A percentile compares a stretch with the other conserved stretches of the same genome.
phyloP scores from a whole-genome alignment of 1,140 invertebrate genomes.

The Caligus rogercresseyi region DNA sequence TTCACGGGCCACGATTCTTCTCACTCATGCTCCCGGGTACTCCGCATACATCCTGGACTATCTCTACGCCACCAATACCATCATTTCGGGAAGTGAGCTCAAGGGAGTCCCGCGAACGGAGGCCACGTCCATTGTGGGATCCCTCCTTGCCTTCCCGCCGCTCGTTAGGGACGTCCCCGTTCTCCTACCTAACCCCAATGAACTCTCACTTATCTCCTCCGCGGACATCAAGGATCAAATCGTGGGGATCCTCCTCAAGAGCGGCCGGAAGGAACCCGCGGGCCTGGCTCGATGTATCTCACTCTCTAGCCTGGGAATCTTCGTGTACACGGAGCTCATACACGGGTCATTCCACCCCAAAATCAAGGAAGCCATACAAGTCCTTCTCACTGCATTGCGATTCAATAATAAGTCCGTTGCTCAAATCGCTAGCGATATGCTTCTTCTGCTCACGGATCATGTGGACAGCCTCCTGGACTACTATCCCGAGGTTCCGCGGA shows the following conservation, averaged over 20 bases:
- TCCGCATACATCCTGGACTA: constrained; percentile 72
- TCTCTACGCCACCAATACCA: constrained; percentile 66
- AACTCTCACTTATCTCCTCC: constrained; percentile 48
- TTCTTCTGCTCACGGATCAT: constrained; percentile 62
- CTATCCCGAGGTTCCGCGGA: constrained; percentile 55
- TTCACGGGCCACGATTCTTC: constrained; percentile 63
- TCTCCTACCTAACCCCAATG: constrained; percentile 50
- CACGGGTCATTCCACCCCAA: constrained; percentile 42
- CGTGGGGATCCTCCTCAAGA: constrained; percentile 61
- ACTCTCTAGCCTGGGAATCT: constrained; percentile 67
- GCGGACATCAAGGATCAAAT: constrained; percentile 67
- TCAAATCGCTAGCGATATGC: constrained; percentile 59
- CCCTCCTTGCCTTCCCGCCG: constrained; percentile 59
- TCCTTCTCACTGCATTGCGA: constrained; percentile 70
- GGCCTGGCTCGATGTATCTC: constrained; percentile 74
- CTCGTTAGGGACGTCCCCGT: constrained; percentile 55
- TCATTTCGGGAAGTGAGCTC: constrained; percentile 61
- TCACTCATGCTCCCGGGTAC: constrained; percentile 71
- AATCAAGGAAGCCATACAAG: constrained; percentile 60
- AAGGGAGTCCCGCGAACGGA: constrained; percentile 64
- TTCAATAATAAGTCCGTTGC: constrained; percentile 29
- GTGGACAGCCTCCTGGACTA: constrained; percentile 47
- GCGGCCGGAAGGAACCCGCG: constrained; percentile 67
- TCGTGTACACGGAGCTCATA: constrained; percentile 40
- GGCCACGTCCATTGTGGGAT: constrained; percentile 74